phyloP scores from a whole-genome alignment of 2,888 invertebrate genomes.

The Thereva unica region DNA sequence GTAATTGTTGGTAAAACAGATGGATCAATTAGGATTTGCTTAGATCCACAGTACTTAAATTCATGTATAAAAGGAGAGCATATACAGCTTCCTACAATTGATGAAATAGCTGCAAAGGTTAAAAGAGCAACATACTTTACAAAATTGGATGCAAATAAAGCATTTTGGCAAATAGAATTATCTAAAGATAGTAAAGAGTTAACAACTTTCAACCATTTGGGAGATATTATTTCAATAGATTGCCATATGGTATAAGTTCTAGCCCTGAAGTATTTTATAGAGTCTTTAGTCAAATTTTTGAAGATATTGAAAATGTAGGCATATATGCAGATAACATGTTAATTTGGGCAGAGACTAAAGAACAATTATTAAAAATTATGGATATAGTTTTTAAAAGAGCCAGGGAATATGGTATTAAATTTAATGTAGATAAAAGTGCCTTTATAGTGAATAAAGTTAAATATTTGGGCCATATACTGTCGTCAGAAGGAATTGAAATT shows the following conservation, averaged over 20 bases:
- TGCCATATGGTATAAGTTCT: conserved; percentile 50
- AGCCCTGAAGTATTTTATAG: conserved; percentile 51
- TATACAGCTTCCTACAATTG: too few species aligned
- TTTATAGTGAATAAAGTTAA: conserved; percentile 41
- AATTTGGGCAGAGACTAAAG: conserved; percentile 42
- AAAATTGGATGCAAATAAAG: conserved; percentile 38
- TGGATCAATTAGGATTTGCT: too few species aligned
- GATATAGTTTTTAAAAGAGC: conserved; percentile 39
- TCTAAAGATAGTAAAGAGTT: conserved; percentile 37
- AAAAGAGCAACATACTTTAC: conserved; percentile 39
- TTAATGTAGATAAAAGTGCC: conserved; percentile 47
- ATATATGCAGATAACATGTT: conserved; percentile 52
- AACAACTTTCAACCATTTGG: conserved; percentile 42
- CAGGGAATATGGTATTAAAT: conserved; percentile 40
- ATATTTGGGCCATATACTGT: conserved; percentile 47
- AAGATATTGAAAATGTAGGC: conserved; percentile 48
- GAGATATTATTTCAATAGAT: conserved; percentile 46
- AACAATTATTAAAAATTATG: conserved; percentile 42
- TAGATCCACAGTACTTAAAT: too few species aligned
- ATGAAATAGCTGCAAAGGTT: conserved; percentile 42
- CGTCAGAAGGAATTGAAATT: conserved; percentile 33
- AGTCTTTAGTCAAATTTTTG: conserved; percentile 48
- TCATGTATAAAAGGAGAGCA: too few species aligned
- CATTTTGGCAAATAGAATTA: conserved; percentile 43
- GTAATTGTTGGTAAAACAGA: too few species aligned